Evolutionary conservation across 2,888 invertebrate genomes (phyloP).

Genomic region (Poecilus cupreus): DNA sequence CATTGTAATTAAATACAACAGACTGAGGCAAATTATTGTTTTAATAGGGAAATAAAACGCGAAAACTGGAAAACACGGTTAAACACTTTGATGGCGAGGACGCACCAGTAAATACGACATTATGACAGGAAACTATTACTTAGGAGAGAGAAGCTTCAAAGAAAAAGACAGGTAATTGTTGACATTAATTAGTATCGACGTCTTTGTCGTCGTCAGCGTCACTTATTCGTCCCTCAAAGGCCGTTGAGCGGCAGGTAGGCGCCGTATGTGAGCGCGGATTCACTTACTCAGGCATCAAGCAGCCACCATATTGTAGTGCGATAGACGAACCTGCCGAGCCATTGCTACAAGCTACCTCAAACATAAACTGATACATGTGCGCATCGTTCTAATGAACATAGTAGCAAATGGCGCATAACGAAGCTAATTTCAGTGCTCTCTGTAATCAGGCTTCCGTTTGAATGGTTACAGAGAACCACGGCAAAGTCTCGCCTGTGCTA

Average conservation of each 20-base stretch:
- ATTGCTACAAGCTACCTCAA: slow-evolving; percentile 21
- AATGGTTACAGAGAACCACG: slow-evolving; percentile 45
- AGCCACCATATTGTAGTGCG: too few relatives aligned
- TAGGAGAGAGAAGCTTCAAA: slow-evolving; percentile 11
- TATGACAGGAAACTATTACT: slow-evolving; percentile 29
- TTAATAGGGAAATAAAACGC: slow-evolving; percentile 38
- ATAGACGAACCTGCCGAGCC: too few relatives aligned
- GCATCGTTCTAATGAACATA: slow-evolving; percentile 55
- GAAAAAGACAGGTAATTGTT: slow-evolving; percentile 43
- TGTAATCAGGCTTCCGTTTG: slow-evolving; percentile 57
- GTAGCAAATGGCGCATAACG: slow-evolving; percentile 59
- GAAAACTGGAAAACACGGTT: slow-evolving; percentile 34
- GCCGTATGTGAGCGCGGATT: neutral
- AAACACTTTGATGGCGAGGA: slow-evolving; percentile 11
- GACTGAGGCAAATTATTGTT: slow-evolving; percentile 22
- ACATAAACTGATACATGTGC: slow-evolving; percentile 56
- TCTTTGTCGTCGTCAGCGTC: slow-evolving; percentile 25
- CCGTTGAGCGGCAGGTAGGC: neutral
- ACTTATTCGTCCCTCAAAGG: slow-evolving; percentile 31
- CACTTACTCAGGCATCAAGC: neutral
- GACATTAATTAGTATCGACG: slow-evolving; percentile 41
- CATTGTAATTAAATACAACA: slow-evolving; percentile 38
- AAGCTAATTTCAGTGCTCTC: slow-evolving; percentile 57
- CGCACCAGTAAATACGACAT: neutral
- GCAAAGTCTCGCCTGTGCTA: neutral